These are phyloP conservation scores for Cygnus atratus DNA, from an alignment of 2,113 vertebrate species.

Conservation along the genomic window DNA sequence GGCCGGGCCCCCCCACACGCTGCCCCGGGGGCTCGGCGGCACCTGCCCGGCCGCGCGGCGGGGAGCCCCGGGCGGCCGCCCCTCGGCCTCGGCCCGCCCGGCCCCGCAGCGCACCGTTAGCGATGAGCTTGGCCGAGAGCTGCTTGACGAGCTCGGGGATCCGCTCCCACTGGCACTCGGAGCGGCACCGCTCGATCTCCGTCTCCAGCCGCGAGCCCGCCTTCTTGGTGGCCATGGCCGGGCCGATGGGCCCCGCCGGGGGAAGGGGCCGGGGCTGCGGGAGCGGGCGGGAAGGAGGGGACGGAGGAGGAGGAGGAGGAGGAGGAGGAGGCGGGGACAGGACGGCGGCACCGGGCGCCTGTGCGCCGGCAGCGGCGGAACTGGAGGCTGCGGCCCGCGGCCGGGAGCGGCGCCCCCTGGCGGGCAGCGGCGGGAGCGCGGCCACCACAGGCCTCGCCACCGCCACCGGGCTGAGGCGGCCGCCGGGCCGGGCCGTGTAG, in stretches of 20 bases:
- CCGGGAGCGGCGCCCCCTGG: background rate
- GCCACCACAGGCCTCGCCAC: no score
- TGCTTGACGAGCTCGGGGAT: conserved; percentile 90
- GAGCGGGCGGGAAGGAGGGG: background rate
- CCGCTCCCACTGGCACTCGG: conserved; percentile 91
- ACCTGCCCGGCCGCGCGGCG: background rate
- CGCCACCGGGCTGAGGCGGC: no score
- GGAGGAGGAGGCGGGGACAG: background rate
- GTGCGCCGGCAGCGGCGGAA: conserved; percentile 54
- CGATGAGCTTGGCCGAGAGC: conserved; percentile 90
- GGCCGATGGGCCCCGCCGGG: background rate
- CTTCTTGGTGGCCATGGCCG: conserved; percentile 89
- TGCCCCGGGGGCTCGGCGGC: background rate
- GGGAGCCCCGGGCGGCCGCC: background rate
- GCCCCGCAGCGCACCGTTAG: conserved; percentile 85
- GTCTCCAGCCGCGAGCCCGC: conserved; percentile 91
- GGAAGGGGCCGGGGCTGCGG: background rate
- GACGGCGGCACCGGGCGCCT: background rate
- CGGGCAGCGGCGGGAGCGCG: background rate
- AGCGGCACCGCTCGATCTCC: conserved; percentile 92
- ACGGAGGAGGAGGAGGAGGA: background rate
- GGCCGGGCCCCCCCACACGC: no score
- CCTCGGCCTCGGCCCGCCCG: background rate
- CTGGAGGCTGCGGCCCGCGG: background rate
- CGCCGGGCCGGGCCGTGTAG: background rate